A percentile compares a stretch with the other conserved stretches of the same genome.
phyloP scores from a whole-genome alignment of 2,888 invertebrate species.

The Eristalinus aeneus region DNA sequence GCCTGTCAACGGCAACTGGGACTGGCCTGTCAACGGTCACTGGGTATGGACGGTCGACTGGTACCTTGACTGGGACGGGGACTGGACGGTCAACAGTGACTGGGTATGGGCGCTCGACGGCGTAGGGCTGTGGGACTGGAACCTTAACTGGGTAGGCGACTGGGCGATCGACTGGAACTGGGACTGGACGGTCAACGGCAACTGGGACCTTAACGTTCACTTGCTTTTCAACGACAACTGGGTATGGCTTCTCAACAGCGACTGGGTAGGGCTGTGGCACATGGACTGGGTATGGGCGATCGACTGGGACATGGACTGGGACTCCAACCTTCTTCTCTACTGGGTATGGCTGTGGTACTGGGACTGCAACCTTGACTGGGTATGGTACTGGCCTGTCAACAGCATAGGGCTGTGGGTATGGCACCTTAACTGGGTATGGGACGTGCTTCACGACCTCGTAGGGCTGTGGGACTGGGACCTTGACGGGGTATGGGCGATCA shows the following conservation, averaged over 20 bases:
- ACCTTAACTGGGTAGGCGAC: conserved; percentile 83
- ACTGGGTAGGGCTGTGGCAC: conserved; percentile 86
- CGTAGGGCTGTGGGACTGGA: conserved; percentile 86
- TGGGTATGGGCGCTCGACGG: conserved; percentile 84
- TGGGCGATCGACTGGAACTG: conserved; percentile 85
- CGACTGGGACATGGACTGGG: conserved; percentile 84
- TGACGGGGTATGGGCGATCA: conserved; percentile 86
- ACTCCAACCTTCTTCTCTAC: conserved; percentile 83
- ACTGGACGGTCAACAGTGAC: conserved; percentile 83
- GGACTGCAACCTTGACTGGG: conserved; percentile 84
- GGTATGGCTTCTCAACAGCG: conserved; percentile 85
- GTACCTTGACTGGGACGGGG: conserved; percentile 85
- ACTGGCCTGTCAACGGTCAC: conserved; percentile 83
- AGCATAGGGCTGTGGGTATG: conserved; percentile 80
- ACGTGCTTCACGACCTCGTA: conserved; percentile 84
- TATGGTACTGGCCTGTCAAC: conserved; percentile 83
- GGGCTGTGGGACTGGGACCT: conserved; percentile 86
- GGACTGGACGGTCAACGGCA: conserved; percentile 85
- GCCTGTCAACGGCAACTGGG: conserved; percentile 73
- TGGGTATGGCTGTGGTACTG: conserved; percentile 83
- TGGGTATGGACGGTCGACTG: conserved; percentile 85
- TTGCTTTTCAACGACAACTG: conserved; percentile 83
- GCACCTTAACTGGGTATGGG: conserved; percentile 83
- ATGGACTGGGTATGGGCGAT: conserved; percentile 83
- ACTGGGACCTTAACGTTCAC: conserved; percentile 86